A percentile compares a stretch with the other conserved stretches of the same genome.
These are phyloP conservation scores for Corythucha ciliata DNA, from an alignment of 2,888 invertebrate species.

Conservation along the genomic window DNA sequence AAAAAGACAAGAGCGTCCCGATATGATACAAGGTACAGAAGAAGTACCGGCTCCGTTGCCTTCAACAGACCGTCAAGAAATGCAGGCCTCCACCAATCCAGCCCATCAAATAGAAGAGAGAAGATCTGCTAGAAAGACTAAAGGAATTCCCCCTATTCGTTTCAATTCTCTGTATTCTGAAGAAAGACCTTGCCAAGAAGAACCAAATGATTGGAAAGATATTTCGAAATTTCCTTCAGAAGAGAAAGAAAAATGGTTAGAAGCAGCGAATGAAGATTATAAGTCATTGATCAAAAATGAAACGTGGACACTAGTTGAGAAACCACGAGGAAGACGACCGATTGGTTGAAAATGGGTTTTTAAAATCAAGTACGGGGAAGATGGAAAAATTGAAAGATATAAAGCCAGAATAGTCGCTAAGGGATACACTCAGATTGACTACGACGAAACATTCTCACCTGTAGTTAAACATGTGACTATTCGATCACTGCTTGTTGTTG, in stretches of 20 bases:
- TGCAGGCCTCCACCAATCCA: too few species aligned
- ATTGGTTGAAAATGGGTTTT: slow-evolving; percentile 19
- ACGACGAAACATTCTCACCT: slow-evolving; percentile 31
- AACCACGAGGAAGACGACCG: too few species aligned
- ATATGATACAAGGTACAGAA: too few species aligned
- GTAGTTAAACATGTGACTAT: neutral
- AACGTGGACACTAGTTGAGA: neutral
- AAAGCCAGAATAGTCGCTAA: slow-evolving; percentile 35
- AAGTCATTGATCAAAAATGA: slow-evolving; percentile 2
- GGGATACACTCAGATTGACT: slow-evolving; percentile 1
- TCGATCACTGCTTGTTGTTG: neutral
- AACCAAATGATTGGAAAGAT: neutral
- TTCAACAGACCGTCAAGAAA: too few species aligned
- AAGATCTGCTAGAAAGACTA: too few species aligned
- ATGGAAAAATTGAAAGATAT: slow-evolving; percentile 25
- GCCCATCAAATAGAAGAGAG: too few species aligned
- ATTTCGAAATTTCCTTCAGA: neutral
- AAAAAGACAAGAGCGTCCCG: too few species aligned
- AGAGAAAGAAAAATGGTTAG: neutral
- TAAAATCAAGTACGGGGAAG: neutral
- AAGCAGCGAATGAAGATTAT: slow-evolving; percentile 1
- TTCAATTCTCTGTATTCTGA: too few species aligned
- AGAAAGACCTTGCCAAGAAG: neutral
- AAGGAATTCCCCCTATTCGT: too few species aligned
- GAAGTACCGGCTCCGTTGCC: too few species aligned